These are phyloP conservation scores for Trematocara caparti DNA, from an alignment of 2,797 vertebrate genomes.

Conservation along the genomic window DNA sequence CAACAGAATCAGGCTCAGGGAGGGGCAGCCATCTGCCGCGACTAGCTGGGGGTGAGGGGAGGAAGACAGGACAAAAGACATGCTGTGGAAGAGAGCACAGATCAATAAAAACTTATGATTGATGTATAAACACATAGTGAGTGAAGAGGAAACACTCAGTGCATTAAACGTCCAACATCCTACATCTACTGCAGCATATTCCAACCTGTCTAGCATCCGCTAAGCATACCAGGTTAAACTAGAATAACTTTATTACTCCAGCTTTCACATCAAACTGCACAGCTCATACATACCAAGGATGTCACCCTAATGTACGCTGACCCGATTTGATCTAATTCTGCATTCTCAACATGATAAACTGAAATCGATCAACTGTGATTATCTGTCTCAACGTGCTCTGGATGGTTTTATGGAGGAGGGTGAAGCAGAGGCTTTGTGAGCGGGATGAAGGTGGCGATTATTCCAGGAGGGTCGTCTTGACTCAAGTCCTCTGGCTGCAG, in stretches of 20 bases:
- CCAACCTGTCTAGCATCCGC: not conserved
- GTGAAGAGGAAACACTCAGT: not conserved
- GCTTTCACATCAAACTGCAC: not conserved
- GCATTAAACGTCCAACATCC: not conserved
- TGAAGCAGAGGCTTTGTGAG: constrained; percentile 14
- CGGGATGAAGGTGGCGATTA: constrained; percentile 29
- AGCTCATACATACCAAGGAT: not conserved
- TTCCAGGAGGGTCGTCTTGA: constrained; percentile 24
- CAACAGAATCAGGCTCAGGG: not conserved
- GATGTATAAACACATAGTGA: not conserved
- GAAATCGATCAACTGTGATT: constrained; percentile 46
- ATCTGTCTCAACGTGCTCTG: constrained; percentile 9
- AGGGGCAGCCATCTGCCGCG: not conserved
- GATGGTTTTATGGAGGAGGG: constrained; percentile 14
- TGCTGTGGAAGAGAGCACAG: not conserved
- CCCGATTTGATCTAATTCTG: constrained; percentile 31
- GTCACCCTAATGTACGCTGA: not conserved
- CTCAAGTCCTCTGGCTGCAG: constrained; percentile 30
- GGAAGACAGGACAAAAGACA: not conserved
- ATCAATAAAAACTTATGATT: not conserved
- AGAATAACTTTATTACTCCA: not conserved
- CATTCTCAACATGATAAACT: constrained; percentile 40
- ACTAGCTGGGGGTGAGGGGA: not conserved
- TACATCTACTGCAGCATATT: not conserved
- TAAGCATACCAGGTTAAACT: not conserved